Conservation (phyloP, 1,140 invertebrate genomes). For the Diachasma alloeum region DNA sequence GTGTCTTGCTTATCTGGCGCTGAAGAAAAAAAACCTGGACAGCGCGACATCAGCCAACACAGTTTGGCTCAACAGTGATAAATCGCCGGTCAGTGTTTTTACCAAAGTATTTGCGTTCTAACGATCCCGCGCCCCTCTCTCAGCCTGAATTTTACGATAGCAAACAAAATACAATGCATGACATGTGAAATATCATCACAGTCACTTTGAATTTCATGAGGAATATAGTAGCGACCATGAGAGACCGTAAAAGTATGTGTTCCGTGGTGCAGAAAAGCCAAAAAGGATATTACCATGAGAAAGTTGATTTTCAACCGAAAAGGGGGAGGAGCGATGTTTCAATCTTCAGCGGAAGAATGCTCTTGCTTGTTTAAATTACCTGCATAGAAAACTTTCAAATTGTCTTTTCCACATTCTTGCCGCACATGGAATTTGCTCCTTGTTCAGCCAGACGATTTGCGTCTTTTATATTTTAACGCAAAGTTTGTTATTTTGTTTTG, state of each 20-base stretch:
- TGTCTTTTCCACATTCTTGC: slow-evolving; percentile 10
- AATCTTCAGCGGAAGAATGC: slow-evolving; percentile 1
- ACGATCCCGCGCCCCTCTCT: background rate
- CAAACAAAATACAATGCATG: background rate
- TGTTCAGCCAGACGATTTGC: background rate
- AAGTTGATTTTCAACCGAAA: background rate
- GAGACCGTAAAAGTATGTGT: background rate
- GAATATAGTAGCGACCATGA: background rate
- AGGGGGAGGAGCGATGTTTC: background rate
- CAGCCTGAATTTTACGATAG: background rate
- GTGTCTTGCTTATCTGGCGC: background rate
- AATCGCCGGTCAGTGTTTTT: background rate
- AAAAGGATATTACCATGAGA: background rate
- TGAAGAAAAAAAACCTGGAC: background rate
- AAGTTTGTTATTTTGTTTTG: background rate
- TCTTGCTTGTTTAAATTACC: slow-evolving; percentile 16
- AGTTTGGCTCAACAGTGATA: background rate
- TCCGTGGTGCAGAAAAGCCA: background rate
- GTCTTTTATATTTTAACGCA: background rate
- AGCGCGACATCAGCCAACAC: background rate
- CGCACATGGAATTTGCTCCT: background rate
- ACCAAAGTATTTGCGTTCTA: background rate
- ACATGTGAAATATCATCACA: background rate
- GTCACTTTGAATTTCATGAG: background rate
- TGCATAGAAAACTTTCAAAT: slow-evolving; percentile 11